phyloP scores from a whole-genome alignment of 2,797 vertebrate genomes.

The Knipowitschia caucasica region DNA sequence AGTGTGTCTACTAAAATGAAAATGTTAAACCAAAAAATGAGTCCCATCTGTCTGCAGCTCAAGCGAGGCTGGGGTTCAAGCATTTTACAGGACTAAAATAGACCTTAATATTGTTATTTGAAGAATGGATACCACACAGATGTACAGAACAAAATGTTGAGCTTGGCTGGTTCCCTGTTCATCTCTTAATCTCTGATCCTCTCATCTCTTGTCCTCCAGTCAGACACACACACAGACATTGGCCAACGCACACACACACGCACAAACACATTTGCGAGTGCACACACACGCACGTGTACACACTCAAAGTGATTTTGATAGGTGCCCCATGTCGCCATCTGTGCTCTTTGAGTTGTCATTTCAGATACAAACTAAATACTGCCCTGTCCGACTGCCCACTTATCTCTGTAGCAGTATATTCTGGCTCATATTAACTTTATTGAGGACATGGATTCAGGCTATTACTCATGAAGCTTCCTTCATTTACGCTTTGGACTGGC shows the following conservation, averaged over 20 bases:
- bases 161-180: slow-evolving; percentile 20
- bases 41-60: slow-evolving; percentile 46
- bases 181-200: slow-evolving; percentile 59
- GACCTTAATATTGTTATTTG: slow-evolving; percentile 24
- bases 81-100: slow-evolving; percentile 19
- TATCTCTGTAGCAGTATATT: too few relatives aligned
- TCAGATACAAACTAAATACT: slow-evolving; percentile 34
- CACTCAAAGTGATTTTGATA: slow-evolving; percentile 48
- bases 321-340: slow-evolving; percentile 55
- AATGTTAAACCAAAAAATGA: slow-evolving; percentile 45
- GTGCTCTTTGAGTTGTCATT: slow-evolving; percentile 40
- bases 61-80: background rate
- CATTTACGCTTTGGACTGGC: background rate
- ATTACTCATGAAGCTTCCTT: background rate
- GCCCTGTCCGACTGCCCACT: too few relatives aligned
- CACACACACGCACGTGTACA: too few relatives aligned
- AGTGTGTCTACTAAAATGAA: slow-evolving; percentile 28
- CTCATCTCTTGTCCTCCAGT: slow-evolving; percentile 43
- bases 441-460: too few relatives aligned
- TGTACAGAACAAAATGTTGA: slow-evolving; percentile 33
- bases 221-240: too few relatives aligned
- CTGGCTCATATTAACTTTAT: too few relatives aligned
- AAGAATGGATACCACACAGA: slow-evolving; percentile 31
- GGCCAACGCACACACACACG: too few relatives aligned
- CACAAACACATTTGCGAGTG: too few relatives aligned